Percentiles rank a stretch among this genome's conserved stretches.
Conservation (phyloP, 2,888 invertebrate species). For the Yponomeuta cagnagella region DNA sequence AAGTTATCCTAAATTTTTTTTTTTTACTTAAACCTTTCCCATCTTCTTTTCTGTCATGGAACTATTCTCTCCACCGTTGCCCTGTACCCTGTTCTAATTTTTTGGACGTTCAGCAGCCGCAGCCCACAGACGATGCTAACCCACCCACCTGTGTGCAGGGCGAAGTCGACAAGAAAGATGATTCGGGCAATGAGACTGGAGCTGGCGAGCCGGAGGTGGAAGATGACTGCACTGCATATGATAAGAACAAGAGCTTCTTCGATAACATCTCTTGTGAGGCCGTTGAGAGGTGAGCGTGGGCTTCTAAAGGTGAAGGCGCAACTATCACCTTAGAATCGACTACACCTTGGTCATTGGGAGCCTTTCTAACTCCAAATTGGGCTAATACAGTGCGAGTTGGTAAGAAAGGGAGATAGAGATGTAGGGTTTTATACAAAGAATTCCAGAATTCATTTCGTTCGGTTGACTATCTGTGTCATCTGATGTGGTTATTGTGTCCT, state of each 20-base stretch:
- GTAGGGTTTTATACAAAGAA: no score
- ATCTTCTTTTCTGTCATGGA: not conserved
- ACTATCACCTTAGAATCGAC: no score
- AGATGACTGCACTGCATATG: conserved; percentile 88
- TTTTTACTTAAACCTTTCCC: not conserved
- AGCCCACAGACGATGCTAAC: not conserved
- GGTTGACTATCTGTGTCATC: no score
- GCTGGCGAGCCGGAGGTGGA: conserved; percentile 88
- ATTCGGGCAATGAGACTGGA: conserved; percentile 92
- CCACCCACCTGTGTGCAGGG: not conserved
- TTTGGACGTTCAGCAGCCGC: not conserved
- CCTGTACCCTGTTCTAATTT: not conserved
- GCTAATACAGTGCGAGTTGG: no score
- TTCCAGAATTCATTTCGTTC: no score
- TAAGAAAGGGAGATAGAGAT: no score
- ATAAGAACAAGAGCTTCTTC: conserved; percentile 98
- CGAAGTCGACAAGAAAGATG: conserved; percentile 89
- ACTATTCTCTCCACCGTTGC: not conserved
- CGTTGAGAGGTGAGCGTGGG: conserved; percentile 82
- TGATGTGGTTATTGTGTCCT: no score
- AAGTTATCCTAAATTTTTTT: no score
- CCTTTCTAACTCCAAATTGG: no score
- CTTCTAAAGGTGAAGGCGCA: not conserved
- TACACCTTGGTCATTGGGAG: no score
- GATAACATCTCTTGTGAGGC: conserved; percentile 99